Evolutionary conservation across 1,140 invertebrate species (phyloP).

Genomic region (Yoshiicerus persimilis): DNA sequence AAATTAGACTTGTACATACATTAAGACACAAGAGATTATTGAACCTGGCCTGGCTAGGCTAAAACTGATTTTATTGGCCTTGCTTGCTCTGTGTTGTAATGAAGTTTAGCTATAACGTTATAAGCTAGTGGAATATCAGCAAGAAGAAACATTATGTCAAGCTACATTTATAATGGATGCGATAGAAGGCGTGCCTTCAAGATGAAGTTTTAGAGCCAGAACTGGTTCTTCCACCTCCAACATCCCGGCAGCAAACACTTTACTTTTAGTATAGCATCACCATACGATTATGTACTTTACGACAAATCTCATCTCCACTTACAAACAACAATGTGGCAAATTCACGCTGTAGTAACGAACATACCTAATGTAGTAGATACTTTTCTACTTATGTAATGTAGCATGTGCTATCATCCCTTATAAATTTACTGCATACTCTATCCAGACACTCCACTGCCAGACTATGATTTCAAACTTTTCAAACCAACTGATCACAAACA

Average conservation of each 20-base stretch:
- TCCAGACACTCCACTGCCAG: background rate
- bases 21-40: constrained; percentile 20
- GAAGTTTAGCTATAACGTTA: background rate
- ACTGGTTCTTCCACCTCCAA: constrained; percentile 21
- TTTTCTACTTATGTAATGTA: background rate
- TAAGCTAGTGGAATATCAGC: background rate
- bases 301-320: constrained; percentile 17
- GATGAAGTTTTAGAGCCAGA: background rate
- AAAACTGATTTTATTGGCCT: constrained; percentile 15
- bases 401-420: background rate
- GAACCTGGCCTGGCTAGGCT: constrained; percentile 1
- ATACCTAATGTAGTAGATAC: too few species aligned
- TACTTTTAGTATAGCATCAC: background rate
- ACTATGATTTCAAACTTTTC: background rate
- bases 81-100: background rate
- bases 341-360: background rate
- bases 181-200: background rate
- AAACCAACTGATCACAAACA: background rate
- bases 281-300: constrained; percentile 17
- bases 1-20: constrained; percentile 10
- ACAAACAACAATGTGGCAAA: constrained; percentile 13
- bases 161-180: constrained; percentile 10
- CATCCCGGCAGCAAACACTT: background rate
- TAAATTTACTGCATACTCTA: background rate
- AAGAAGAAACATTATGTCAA: constrained; percentile 10